Evolutionary conservation across 2,113 vertebrate genomes (phyloP).

Genomic region (Actenoides lindsayi): DNA sequence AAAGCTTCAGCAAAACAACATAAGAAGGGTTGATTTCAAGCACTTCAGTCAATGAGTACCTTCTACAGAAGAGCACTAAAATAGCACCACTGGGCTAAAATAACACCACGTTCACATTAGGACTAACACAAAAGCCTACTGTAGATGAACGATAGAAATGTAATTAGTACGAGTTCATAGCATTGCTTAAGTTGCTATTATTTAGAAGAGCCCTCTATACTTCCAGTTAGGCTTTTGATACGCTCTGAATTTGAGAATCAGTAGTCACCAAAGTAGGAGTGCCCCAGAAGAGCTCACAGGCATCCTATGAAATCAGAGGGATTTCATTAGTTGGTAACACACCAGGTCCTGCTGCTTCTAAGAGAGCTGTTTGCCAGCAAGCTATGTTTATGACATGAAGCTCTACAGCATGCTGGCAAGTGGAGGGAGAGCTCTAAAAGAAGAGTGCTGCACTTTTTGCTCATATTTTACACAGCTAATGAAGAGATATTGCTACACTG

Average conservation of each 20-base stretch:
- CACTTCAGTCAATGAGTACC: conserved; percentile 67
- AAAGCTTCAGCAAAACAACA: conserved; percentile 61
- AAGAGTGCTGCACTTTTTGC: not conserved
- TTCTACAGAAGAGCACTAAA: conserved; percentile 65
- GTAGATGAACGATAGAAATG: conserved; percentile 49
- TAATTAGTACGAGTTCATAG: conserved; percentile 40
- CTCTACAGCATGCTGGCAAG: not conserved
- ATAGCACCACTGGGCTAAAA: conserved; percentile 56
- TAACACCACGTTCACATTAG: conserved; percentile 11
- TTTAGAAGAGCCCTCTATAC: conserved; percentile 39
- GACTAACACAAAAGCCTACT: conserved; percentile 46
- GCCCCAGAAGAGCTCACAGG: not conserved
- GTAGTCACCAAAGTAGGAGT: not conserved
- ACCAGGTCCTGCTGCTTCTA: not conserved
- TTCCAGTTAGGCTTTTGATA: conserved; percentile 27
- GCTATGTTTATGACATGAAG: not conserved
- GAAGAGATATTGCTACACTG: not conserved
- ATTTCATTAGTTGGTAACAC: conserved; percentile 5
- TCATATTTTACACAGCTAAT: not conserved
- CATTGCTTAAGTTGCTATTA: conserved; percentile 47
- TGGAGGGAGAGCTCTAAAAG: not conserved
- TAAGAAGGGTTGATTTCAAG: conserved; percentile 61
- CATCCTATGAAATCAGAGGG: not conserved
- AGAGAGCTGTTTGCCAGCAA: not conserved
- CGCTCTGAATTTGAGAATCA: not conserved